Evolutionary conservation across 2,888 invertebrate genomes (phyloP).

Genomic region (Crematogaster levior): DNA sequence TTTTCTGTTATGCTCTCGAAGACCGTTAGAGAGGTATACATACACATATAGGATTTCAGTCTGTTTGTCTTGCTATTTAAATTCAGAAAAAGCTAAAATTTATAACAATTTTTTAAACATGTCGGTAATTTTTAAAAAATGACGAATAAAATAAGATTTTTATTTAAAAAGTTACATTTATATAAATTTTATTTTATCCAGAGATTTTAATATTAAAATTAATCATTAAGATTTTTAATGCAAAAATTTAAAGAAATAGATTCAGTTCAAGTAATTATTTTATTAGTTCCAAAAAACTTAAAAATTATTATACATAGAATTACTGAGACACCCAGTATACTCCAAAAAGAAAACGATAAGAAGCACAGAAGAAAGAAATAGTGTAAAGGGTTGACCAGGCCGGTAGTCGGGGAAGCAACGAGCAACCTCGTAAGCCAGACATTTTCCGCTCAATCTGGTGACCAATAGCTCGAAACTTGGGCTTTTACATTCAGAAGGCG

Average conservation of each 20-base stretch:
- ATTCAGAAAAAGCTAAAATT: background rate
- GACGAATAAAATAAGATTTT: too few species aligned
- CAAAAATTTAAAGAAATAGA: background rate
- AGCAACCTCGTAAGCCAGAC: constrained; percentile 73
- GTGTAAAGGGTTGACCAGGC: constrained; percentile 31
- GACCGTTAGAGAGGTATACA: constrained; percentile 18
- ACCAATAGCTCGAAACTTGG: constrained; percentile 73
- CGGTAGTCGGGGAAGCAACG: constrained; percentile 28
- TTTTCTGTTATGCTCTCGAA: constrained; percentile 53
- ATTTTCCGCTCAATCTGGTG: constrained; percentile 80
- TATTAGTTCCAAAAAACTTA: background rate
- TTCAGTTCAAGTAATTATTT: background rate
- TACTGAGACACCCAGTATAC: constrained; percentile 4
- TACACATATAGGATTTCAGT: background rate
- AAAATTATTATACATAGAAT: background rate
- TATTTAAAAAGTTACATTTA: too few species aligned
- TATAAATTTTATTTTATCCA: background rate
- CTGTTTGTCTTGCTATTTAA: background rate
- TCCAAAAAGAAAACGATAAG: constrained; percentile 16
- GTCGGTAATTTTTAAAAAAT: background rate
- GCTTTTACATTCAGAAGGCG: constrained; percentile 71
- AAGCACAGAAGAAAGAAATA: constrained; percentile 27
- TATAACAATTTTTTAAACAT: background rate
- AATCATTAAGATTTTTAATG: background rate
- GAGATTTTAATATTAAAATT: background rate